Base-by-base conservation (phyloP, 1,140 invertebrate species). In the Meteorus sp. region DNA sequence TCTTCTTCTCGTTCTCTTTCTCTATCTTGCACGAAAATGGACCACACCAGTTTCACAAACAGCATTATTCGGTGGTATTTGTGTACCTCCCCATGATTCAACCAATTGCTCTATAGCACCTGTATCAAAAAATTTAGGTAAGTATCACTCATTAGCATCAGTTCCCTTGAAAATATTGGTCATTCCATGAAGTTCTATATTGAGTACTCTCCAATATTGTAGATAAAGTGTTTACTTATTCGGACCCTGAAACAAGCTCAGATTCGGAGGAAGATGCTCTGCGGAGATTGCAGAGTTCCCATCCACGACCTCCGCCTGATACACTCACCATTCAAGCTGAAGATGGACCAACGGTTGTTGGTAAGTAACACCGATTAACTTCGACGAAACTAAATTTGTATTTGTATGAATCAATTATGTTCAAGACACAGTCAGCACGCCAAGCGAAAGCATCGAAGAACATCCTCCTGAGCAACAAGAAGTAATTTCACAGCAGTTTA, bases 1-100 rank as follows among this genome's bases (percentile, higher is more conserved):
- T 23, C 79, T 92, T 22, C 80, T 93, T 45, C 75, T 93, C 59
- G 85, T 91, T n/a, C 84, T 92, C 63, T 89, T 90, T 64, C 80
- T 92, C 45, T 93, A 92, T 76, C 81, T 92, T 48, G 90, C 89
- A 73, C 90, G 89, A 66, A 87, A 86, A 73, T 86, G 89, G 78
- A 90, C 89, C 71, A 84, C 68, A 64, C 70, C 76, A 22, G 63
- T 70, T 5, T 64, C 75, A 65, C 62, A 75, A 23, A 64, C 73
- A 44, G 67, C 72, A 15, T 73, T 78, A 39, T 78, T 80, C 58
- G 77, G 78, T 56, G 76, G 77, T 61, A 77, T 80, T 55, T 80
- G 77, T 68, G 78, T 80, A 56, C 76, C 78, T 47, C 68, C 79
- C 65, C 74, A 76, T 66, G 76, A 80, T 44, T 70, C 75, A 52